Conservation (phyloP, 92 coral and sea anemone genomes). For the Actinostola sp. region DNA sequence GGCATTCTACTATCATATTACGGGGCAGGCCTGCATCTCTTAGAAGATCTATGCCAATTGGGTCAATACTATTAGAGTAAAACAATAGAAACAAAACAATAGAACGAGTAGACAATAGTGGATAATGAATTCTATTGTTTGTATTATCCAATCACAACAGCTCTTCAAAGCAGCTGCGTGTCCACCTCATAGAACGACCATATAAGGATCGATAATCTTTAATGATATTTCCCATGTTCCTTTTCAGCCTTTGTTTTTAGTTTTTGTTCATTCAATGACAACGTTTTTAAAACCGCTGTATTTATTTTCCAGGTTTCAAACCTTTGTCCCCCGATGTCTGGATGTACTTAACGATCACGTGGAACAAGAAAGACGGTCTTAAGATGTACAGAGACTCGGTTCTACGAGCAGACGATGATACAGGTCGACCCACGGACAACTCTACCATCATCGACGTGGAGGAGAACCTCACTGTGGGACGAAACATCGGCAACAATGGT, state of each 20-base stretch:
- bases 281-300: not conserved
- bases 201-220: no score
- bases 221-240: not conserved
- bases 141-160: no score
- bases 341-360: slow-evolving; percentile 84
- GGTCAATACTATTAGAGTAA: no score
- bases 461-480: slow-evolving; percentile 85
- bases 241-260: not conserved
- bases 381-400: slow-evolving; percentile 77
- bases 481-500: slow-evolving; percentile 74
- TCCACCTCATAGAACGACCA: no score
- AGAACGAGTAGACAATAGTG: no score
- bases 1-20: not conserved
- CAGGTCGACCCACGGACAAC: slow-evolving; percentile 70
- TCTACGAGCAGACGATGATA: slow-evolving; percentile 67
- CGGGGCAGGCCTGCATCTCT: not conserved
- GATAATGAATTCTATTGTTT: no score
- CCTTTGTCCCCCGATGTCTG: slow-evolving; percentile 55
- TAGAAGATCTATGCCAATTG: no score
- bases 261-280: no score
- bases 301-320: slow-evolving; percentile 45
- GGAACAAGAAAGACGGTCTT: slow-evolving; percentile 82
- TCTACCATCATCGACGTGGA: slow-evolving; percentile 56
- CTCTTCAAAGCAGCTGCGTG: no score
- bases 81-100: no score